phyloP scores from a whole-genome alignment of 2,888 invertebrate genomes.

The Bembecia ichneumoniformis region DNA sequence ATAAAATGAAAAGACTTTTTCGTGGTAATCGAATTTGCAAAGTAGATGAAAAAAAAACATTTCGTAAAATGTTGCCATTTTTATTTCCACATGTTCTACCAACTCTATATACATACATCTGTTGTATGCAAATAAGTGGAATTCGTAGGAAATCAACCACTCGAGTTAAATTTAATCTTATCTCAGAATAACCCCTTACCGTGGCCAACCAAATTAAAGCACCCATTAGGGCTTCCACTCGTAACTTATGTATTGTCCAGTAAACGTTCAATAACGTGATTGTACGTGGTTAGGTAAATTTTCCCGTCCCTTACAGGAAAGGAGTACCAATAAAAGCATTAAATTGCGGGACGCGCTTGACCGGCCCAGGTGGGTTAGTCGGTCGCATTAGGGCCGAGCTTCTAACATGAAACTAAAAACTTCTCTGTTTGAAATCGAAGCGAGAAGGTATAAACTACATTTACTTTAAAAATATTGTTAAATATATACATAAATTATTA shows the following conservation, averaged over 20 bases:
- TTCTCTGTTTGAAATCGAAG: slow-evolving; percentile 4
- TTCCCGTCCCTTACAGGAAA: slow-evolving; percentile 39
- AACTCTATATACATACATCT: too few relatives aligned
- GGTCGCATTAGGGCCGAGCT: slow-evolving; percentile 35
- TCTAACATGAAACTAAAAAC: slow-evolving; percentile 30
- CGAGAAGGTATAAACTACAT: background rate
- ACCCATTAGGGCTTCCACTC: slow-evolving; percentile 14
- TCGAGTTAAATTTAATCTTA: background rate
- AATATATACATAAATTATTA: too few relatives aligned
- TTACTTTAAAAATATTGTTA: too few relatives aligned
- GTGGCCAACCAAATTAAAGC: slow-evolving; percentile 28
- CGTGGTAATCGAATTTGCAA: too few relatives aligned
- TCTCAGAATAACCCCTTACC: background rate
- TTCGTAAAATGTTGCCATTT: too few relatives aligned
- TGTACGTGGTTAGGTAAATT: slow-evolving; percentile 45
- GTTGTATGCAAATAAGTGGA: too few relatives aligned
- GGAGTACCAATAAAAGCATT: slow-evolving; percentile 54
- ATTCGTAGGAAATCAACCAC: too few relatives aligned
- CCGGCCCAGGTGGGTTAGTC: slow-evolving; percentile 24
- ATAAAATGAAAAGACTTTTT: too few relatives aligned
- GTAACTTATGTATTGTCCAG: slow-evolving; percentile 46
- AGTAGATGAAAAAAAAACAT: too few relatives aligned
- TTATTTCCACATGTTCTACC: too few relatives aligned
- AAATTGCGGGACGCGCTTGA: slow-evolving; percentile 43
- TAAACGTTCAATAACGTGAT: slow-evolving; percentile 54